These are phyloP conservation scores for Aricia artaxerxes DNA, from an alignment of 2,888 invertebrate species.

Conservation along the genomic window DNA sequence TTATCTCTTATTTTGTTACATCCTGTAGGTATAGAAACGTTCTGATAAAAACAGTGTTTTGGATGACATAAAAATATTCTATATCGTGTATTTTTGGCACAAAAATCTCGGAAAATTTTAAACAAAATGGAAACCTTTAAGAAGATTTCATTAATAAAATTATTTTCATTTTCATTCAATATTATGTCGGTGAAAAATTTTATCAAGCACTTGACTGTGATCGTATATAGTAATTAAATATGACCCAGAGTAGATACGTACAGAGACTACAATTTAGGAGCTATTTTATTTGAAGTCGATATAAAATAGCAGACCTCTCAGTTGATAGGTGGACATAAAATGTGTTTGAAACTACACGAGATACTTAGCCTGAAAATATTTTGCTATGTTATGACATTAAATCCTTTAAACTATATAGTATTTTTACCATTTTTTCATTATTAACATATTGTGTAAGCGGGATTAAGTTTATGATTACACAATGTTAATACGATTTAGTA, in stretches of 20 bases:
- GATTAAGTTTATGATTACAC: no score
- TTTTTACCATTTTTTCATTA: no score
- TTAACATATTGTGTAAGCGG: no score
- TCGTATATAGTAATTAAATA: slow-evolving; percentile 8
- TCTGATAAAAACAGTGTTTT: not conserved
- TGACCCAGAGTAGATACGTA: not conserved
- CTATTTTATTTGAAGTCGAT: not conserved
- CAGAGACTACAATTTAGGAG: not conserved
- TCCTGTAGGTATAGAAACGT: not conserved
- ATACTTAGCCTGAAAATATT: no score
- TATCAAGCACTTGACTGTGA: slow-evolving; percentile 10
- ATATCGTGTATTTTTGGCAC: not conserved
- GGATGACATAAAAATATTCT: not conserved
- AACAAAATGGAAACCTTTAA: not conserved
- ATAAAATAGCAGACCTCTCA: not conserved
- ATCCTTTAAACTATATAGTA: no score
- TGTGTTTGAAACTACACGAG: no score
- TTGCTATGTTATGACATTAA: no score
- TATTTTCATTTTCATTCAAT: not conserved
- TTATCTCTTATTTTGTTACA: no score
- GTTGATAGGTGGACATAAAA: not conserved
- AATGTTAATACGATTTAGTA: no score
- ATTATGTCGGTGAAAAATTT: not conserved
- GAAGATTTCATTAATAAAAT: not conserved
- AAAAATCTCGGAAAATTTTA: not conserved